These are phyloP conservation scores for Clarias magur DNA, from an alignment of 2,113 vertebrate species.

Conservation along the genomic window DNA sequence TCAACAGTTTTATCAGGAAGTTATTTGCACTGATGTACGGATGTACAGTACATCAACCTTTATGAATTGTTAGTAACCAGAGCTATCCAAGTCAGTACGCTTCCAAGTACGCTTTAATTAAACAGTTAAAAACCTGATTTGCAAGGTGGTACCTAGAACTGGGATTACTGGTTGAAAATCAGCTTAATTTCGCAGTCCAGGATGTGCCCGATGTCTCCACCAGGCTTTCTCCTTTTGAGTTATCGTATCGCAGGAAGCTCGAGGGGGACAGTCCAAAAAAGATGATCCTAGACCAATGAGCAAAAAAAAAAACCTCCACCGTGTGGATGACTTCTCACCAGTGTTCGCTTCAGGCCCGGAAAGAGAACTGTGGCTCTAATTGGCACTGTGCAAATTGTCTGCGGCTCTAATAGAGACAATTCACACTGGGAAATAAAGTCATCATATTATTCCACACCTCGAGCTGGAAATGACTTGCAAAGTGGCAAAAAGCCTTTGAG, in stretches of 20 bases:
- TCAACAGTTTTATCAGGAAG: background rate
- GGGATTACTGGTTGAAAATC: background rate
- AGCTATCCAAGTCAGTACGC: background rate
- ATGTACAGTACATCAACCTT: background rate
- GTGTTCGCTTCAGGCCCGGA: background rate
- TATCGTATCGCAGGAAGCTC: background rate
- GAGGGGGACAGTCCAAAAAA: background rate
- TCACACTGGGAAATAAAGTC: constrained; percentile 4
- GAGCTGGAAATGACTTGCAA: background rate
- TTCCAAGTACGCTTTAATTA: background rate
- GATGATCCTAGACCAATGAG: background rate
- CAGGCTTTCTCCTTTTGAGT: background rate
- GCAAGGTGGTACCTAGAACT: background rate
- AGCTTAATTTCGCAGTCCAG: background rate
- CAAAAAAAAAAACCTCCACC: background rate
- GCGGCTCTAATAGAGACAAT: background rate
- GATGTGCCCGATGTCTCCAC: background rate
- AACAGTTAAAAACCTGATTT: background rate
- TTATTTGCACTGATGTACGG: background rate
- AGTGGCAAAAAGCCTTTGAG: background rate
- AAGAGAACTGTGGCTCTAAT: background rate
- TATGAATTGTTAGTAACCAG: background rate
- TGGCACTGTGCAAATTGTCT: background rate
- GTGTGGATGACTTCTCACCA: background rate
- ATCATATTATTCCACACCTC: background rate